Conservation (phyloP, 2,113 vertebrate species). For the Leptobrachium ailaonicum region DNA sequence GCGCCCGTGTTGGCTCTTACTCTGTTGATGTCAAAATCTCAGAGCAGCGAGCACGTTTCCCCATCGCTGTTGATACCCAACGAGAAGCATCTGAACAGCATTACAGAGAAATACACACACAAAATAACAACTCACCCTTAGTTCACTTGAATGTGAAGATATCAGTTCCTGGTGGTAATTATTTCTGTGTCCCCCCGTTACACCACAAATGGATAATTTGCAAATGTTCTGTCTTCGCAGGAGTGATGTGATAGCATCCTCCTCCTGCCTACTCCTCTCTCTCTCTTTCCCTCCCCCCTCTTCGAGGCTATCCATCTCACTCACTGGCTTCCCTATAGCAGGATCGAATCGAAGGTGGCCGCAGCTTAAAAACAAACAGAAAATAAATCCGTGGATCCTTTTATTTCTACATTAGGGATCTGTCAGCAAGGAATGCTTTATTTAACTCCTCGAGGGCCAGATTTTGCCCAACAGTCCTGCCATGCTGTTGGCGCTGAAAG, state of each 20-base stretch:
- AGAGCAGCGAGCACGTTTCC: neutral
- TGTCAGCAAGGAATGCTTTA: neutral
- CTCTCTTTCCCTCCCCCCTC: constrained; percentile 64
- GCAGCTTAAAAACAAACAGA: constrained; percentile 33
- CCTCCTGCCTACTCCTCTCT: constrained; percentile 54
- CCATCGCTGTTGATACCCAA: neutral
- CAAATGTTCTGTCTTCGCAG: constrained; percentile 70
- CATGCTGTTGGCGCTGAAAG: no score
- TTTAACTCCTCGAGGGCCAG: no score
- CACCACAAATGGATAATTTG: constrained; percentile 64
- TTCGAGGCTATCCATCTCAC: constrained; percentile 55
- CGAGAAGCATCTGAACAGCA: neutral
- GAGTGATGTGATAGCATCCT: constrained; percentile 68
- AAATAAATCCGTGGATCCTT: neutral
- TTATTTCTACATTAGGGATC: neutral
- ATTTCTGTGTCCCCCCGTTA: constrained; percentile 58
- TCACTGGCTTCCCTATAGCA: constrained; percentile 53
- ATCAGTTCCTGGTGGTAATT: constrained; percentile 26
- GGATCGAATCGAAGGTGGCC: constrained; percentile 68
- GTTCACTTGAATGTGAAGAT: constrained; percentile 28
- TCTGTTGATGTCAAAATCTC: constrained; percentile 7
- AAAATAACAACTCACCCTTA: constrained; percentile 23
- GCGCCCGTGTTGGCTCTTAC: neutral
- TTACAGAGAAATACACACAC: constrained; percentile 4
- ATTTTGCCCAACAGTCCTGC: no score